These are phyloP conservation scores for Falco biarmicus DNA, from an alignment of 2,797 vertebrate species.

Conservation along the genomic window DNA sequence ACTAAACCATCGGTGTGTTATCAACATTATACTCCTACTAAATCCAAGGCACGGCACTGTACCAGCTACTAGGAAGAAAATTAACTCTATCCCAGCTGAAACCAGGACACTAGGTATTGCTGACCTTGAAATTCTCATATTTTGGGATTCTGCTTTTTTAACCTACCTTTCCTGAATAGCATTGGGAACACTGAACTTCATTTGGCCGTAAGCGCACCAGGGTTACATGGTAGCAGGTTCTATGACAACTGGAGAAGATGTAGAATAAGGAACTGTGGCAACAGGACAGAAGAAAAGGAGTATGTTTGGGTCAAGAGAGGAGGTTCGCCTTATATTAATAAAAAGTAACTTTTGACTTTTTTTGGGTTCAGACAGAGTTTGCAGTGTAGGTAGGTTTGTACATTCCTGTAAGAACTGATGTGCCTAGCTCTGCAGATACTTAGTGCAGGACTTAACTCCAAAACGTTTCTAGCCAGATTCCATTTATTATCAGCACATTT, in stretches of 20 bases:
- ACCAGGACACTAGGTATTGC: neutral
- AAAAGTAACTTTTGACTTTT: neutral
- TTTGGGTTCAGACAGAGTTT: neutral
- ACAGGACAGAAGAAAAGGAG: neutral
- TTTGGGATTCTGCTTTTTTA: neutral
- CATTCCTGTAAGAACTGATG: neutral
- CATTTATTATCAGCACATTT: conserved; percentile 58
- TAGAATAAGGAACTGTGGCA: neutral
- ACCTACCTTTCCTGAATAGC: neutral
- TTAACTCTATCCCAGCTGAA: too few species aligned
- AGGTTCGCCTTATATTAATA: neutral
- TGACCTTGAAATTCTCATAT: neutral
- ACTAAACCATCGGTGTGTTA: too few species aligned
- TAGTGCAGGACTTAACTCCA: neutral
- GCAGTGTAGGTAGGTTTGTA: neutral
- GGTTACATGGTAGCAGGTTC: neutral
- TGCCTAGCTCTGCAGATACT: neutral
- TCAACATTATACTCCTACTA: too few species aligned
- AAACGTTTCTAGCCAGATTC: conserved; percentile 37
- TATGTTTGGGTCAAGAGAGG: neutral
- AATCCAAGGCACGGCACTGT: too few species aligned
- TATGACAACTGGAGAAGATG: neutral
- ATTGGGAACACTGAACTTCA: neutral
- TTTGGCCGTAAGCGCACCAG: neutral
- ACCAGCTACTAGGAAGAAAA: too few species aligned